Percentiles rank a stretch among this genome's conserved stretches.
These are phyloP conservation scores for Dipodomys stephensi DNA, from an alignment of 2,113 vertebrate species.

Conservation along the genomic window DNA sequence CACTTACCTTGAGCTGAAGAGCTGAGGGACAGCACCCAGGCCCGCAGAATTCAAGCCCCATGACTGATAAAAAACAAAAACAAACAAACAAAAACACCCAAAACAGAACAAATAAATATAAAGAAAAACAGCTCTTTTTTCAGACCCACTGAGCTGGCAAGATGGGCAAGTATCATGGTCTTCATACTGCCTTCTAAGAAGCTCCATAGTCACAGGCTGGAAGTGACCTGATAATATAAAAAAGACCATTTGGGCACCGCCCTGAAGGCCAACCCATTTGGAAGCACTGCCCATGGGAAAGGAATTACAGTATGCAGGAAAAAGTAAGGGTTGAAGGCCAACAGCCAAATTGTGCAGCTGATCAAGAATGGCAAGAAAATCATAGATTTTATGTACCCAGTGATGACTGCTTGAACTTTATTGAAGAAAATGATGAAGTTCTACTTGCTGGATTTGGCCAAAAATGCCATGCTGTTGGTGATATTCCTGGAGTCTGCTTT, in stretches of 20 bases:
- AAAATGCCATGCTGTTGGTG: constrained; percentile 92
- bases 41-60: too few species aligned
- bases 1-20: too few species aligned
- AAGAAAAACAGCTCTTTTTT: background rate
- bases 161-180: background rate
- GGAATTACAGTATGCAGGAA: background rate
- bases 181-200: background rate
- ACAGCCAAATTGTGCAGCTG: constrained; percentile 93
- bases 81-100: too few species aligned
- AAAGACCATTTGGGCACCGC: background rate
- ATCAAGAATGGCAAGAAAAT: constrained; percentile 95
- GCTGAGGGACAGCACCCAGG: too few species aligned
- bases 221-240: background rate
- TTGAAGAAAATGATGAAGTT: constrained; percentile 92
- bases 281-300: background rate
- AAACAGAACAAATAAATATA: background rate
- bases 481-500: constrained; percentile 83
- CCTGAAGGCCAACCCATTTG: too few species aligned
- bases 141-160: too few species aligned
- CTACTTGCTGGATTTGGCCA: constrained; percentile 93
- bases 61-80: too few species aligned
- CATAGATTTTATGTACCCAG: constrained; percentile 91
- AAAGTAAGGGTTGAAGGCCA: constrained; percentile 88
- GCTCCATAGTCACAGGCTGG: background rate
- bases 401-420: constrained; percentile 93